These are phyloP conservation scores for Cyprinodon brontotheroides DNA, from an alignment of 2,113 vertebrate species.

Conservation along the genomic window DNA sequence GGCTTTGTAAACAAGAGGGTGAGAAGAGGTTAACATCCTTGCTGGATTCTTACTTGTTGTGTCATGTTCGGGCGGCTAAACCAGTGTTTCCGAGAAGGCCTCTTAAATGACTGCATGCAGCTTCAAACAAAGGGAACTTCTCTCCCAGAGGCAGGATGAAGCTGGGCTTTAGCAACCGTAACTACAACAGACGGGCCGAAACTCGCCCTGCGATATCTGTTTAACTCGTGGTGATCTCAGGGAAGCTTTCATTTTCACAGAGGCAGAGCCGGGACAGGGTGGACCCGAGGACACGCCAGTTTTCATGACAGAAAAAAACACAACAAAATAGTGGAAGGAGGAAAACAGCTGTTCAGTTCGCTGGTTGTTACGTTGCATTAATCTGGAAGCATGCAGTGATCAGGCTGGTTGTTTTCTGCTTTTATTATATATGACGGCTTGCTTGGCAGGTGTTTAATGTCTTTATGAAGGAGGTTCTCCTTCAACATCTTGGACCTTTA, in stretches of 20 bases:
- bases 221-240: constrained; percentile 57
- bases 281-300: constrained; percentile 6
- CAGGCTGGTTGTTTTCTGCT: not conserved
- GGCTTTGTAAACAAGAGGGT: not conserved
- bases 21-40: constrained; percentile 57
- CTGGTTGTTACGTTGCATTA: no score
- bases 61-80: constrained; percentile 76
- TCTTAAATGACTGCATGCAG: constrained; percentile 71
- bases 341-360: not conserved
- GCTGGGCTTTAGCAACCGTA: constrained; percentile 82
- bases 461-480: constrained; percentile 8
- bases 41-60: constrained; percentile 74
- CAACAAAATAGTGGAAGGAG: not conserved
- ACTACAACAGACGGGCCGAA: constrained; percentile 79
- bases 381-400: no score
- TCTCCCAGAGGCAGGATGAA: constrained; percentile 70
- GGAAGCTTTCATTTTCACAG: constrained; percentile 61
- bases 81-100: constrained; percentile 76
- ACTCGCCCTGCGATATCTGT: constrained; percentile 71
- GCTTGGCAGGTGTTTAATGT: not conserved
- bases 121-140: constrained; percentile 75
- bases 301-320: constrained; percentile 28
- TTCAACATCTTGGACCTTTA: not conserved
- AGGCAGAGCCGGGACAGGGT: constrained; percentile 16
- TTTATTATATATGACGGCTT: not conserved